These are phyloP conservation scores for Acanthochromis polyacanthus DNA, from an alignment of 2,113 vertebrate genomes.

Conservation along the genomic window DNA sequence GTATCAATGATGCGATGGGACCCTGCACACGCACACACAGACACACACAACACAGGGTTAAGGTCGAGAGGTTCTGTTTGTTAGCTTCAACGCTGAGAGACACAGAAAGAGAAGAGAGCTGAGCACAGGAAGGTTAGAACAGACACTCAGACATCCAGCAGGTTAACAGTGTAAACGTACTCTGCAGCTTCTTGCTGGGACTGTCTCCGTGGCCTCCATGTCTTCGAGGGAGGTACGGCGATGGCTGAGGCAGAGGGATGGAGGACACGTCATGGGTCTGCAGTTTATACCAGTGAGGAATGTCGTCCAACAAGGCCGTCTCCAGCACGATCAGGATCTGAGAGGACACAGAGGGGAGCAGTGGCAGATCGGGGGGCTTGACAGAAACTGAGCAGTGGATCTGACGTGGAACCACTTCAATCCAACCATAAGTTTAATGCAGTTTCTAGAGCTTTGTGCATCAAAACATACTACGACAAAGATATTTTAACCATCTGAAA, in stretches of 20 bases:
- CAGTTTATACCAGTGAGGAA: conserved; percentile 98
- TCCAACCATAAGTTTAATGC: too few relatives aligned
- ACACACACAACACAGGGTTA: conserved; percentile 51
- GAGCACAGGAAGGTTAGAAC: conserved; percentile 42
- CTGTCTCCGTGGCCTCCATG: conserved; percentile 91
- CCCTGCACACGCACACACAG: conserved; percentile 86
- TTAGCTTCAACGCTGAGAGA: conserved; percentile 33
- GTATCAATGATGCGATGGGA: conserved; percentile 99
- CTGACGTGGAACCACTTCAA: too few relatives aligned
- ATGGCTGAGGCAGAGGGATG: conserved; percentile 97
- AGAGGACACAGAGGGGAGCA: background rate
- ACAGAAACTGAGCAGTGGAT: too few relatives aligned
- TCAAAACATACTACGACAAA: too few relatives aligned
- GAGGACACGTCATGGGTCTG: conserved; percentile 97
- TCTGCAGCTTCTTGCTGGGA: conserved; percentile 97
- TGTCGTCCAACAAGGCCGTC: conserved; percentile 95
- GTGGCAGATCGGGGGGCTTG: too few relatives aligned
- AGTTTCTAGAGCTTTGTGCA: too few relatives aligned
- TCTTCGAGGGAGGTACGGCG: conserved; percentile 95
- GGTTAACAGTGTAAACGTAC: conserved; percentile 82
- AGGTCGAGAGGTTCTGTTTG: conserved; percentile 51
- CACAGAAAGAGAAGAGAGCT: conserved; percentile 45
- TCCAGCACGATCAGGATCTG: conserved; percentile 98
- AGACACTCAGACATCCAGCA: background rate
- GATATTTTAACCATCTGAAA: too few relatives aligned